phyloP scores from a whole-genome alignment of 2,113 vertebrate genomes.

The Vulpes vulpes region DNA sequence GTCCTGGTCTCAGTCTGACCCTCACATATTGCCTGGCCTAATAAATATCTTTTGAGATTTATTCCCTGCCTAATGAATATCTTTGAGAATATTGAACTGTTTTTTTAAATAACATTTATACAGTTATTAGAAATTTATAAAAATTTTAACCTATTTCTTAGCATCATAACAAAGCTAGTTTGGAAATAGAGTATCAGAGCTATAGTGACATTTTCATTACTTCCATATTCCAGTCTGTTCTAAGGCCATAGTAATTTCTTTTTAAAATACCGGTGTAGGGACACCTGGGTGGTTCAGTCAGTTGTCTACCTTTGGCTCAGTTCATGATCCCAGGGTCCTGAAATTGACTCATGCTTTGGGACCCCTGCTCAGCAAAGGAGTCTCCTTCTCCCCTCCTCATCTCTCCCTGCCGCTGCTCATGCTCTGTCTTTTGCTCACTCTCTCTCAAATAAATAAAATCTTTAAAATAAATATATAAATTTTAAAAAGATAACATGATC shows the following conservation, averaged over 20 bases:
- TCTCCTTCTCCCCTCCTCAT: background rate
- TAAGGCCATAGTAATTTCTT: slow-evolving; percentile 33
- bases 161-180: slow-evolving; percentile 59
- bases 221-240: slow-evolving; percentile 31
- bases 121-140: slow-evolving; percentile 28
- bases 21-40: background rate
- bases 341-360: background rate
- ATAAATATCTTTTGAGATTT: slow-evolving; percentile 37
- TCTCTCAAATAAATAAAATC: background rate
- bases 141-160: slow-evolving; percentile 55
- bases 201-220: background rate
- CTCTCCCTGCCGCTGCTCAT: background rate
- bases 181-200: slow-evolving; percentile 30
- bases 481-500: background rate
- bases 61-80: slow-evolving; percentile 45
- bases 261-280: background rate
- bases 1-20: background rate
- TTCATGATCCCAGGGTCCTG: background rate
- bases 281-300: background rate
- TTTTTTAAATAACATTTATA: background rate
- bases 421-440: background rate
- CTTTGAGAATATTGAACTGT: background rate
- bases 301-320: background rate
- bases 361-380: background rate
- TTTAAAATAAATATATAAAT: background rate